Evolutionary conservation across 1,140 invertebrate species (phyloP), one percentile per base, ranked within the genome.

Genomic region (Holotrichia oblita): DNA sequence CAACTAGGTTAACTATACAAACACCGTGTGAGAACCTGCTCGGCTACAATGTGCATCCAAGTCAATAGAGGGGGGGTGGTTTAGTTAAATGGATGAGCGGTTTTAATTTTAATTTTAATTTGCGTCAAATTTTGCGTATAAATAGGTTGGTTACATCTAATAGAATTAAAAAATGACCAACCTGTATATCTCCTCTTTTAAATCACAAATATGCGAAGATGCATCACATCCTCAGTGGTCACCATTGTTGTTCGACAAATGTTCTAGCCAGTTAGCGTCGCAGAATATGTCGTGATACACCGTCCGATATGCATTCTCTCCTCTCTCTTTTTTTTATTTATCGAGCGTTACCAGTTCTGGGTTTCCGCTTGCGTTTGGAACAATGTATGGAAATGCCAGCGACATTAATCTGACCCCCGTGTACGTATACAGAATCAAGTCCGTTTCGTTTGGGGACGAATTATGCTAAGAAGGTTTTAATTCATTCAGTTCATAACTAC

Each of bases 261-360:
- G 61, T 64, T 64, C 22, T 27, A 20, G 61, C 22, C 61, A 9
- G 61, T 64, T 64, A 64, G 61, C 24, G n/a, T 64, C 61, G 61
- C 61, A 20, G 61, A 64, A 64, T 64, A 64, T 64, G 61, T 64
- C 61, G 61, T 64, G 61, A 64, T 64, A 27, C 61, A 20, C n/a
- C 61, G 20, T 77, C 41, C 61, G 64, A 64, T 77, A n/a, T 77
- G 77, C 77, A 77, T 59, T 64, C 27, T 64, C 22, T 34, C 1
- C 27, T 34, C 27, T 4, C 4, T 34, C 27, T 34, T 34, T 34
- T 34, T 34, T 34, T 34, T 55, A 55, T 55, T 55, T 55, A 55
- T 55, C 14, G 48, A 55, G 14, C 48, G 17, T 55, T 55, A 17
- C n/a, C 48, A 14, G 48, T 14, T 17, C 48, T 14, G 48, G 48